Base-by-base conservation (phyloP, 1,140 invertebrate species). In the Brachionus paranguensis region DNA sequence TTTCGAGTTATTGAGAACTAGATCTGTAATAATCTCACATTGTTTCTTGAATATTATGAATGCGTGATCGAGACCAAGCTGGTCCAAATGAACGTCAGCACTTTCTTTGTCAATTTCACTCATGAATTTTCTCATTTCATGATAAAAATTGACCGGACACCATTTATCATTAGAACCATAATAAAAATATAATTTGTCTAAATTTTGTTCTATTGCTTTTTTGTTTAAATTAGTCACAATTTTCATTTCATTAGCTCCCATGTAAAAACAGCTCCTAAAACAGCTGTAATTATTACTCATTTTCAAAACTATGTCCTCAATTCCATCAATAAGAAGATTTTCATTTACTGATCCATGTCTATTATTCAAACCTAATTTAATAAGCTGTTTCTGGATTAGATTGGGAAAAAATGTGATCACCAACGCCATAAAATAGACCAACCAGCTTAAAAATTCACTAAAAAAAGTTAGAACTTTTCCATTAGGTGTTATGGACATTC, bases 101-200 rank as follows among this genome's bases (percentile, higher is more conserved):
- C 92, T 86, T 0, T 93, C 93, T n/a, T 43, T 45, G 0, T 60
- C 64, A 33, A 64, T 27, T 68, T 81, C 27, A 20, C 37, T 45
- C 86, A 93, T 91, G 6, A 17, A 47, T 12, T 81, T 43, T 47
- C 24, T 81, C 86, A 93, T 91, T 60, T 93, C 89, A 27, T 92
- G 87, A 86, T 91, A 94, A 87, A 92, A 93, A 74, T 90, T 87
- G 1, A 91, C 84, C 0, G 94, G 94, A 83, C 92, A 92, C 94
- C 94, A 96, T 1, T 91, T 90, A 88, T 95, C 94, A 7, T 86
- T 91, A 7, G 90, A 87, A 0, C 93, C 93, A 89, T 94, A 95
- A 87, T 94, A 94, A 33, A 94, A 91, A 85, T 92, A 93, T 0
- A 95, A 86, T 84, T 92, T 88, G 17, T 86, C 64, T 24, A 88